Percentiles rank a stretch among this genome's conserved stretches.
Conservation (phyloP, 1,140 invertebrate genomes). For the Ceratitis capitata region DNA sequence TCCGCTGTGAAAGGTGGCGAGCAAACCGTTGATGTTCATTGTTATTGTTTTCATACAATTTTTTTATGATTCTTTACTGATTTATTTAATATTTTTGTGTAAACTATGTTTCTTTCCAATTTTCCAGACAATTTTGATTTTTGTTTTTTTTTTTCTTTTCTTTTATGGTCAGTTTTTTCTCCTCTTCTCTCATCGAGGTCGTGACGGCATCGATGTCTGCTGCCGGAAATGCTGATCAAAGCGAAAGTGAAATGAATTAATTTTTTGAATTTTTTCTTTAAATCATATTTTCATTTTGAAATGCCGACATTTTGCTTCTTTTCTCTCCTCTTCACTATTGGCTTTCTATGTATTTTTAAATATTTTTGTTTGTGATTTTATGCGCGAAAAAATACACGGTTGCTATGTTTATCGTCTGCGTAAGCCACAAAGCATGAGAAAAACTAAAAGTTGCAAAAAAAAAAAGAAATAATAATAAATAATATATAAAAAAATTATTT, state of each 20-base stretch:
- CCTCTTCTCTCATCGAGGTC: not conserved
- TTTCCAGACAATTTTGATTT: not conserved
- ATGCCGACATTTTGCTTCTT: not conserved
- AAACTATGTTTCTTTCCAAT: not conserved
- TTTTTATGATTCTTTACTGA: not conserved
- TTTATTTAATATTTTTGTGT: not conserved
- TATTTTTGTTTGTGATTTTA: not conserved
- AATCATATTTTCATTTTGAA: not conserved
- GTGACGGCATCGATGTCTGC: not conserved
- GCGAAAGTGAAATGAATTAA: not conserved
- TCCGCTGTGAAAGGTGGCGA: no score
- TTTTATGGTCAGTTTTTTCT: not conserved
- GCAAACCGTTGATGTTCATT: not conserved
- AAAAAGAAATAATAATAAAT: not conserved
- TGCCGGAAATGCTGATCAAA: conserved; percentile 22
- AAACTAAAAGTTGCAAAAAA: not conserved
- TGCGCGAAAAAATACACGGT: not conserved
- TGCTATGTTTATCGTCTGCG: not conserved
- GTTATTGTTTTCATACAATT: not conserved
- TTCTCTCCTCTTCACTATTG: no score
- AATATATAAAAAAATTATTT: not conserved
- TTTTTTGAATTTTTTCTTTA: not conserved
- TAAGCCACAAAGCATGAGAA: not conserved
- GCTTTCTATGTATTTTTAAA: not conserved
- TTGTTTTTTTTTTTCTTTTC: not conserved